Evolutionary conservation across 1,140 invertebrate species (phyloP).

Genomic region (Xylocopa sonorina): DNA sequence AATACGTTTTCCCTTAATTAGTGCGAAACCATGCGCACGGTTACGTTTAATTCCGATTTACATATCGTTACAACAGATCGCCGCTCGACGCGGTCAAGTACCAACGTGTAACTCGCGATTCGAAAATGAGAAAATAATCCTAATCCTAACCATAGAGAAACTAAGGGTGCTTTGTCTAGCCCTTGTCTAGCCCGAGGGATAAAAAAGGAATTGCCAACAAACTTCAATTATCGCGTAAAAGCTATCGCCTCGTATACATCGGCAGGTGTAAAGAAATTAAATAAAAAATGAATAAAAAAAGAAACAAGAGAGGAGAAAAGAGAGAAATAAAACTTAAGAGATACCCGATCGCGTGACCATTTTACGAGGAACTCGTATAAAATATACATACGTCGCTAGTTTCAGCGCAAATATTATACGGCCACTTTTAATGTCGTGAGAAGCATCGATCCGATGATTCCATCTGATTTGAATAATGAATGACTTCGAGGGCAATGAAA

Average conservation of each 20-base stretch:
- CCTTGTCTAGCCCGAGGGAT: no score
- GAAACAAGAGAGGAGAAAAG: background rate
- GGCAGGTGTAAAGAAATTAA: background rate
- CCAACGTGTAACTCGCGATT: conserved; percentile 5
- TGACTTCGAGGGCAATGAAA: no score
- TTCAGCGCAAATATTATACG: no score
- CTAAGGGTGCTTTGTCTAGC: background rate
- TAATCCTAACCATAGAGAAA: conserved; percentile 16
- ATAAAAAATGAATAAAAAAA: background rate
- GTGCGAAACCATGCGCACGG: background rate
- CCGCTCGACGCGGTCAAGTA: conserved; percentile 3
- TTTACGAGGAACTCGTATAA: conserved; percentile 9
- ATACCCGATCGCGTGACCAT: conserved; percentile 6
- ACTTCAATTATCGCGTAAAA: conserved; percentile 7
- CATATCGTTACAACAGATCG: conserved; percentile 4
- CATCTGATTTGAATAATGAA: no score
- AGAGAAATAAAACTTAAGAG: background rate
- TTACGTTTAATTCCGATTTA: conserved; percentile 18
- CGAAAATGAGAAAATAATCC: background rate
- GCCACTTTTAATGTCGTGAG: no score
- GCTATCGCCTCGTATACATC: background rate
- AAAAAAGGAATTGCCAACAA: background rate
- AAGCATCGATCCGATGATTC: no score
- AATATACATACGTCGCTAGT: no score
- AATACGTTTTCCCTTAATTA: conserved; percentile 5